phyloP scores from a whole-genome alignment of 2,797 vertebrate genomes.

The Poeciliopsis infans region DNA sequence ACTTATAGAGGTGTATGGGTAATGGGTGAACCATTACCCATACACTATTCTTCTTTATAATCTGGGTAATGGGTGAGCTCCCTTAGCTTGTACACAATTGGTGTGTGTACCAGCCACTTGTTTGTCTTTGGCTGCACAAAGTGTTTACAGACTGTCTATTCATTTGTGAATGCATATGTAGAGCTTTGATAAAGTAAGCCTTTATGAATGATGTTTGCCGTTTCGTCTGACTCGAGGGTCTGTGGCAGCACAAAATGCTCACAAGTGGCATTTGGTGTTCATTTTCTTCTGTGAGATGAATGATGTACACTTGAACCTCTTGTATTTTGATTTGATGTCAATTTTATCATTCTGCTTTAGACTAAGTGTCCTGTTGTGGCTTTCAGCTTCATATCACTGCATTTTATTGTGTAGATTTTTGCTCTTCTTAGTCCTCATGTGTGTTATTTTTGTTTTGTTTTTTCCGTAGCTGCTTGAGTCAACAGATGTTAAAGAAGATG shows the following conservation, averaged over 20 bases:
- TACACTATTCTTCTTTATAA: no score
- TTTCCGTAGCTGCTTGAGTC: conserved; percentile 90
- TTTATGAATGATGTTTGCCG: conserved; percentile 39
- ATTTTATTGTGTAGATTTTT: conserved; percentile 10
- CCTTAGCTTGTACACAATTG: background rate
- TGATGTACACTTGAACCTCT: conserved; percentile 39
- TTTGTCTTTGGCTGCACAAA: conserved; percentile 56
- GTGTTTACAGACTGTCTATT: conserved; percentile 18
- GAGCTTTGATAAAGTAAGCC: conserved; percentile 25
- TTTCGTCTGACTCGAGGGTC: conserved; percentile 46
- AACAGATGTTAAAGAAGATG: conserved; percentile 94
- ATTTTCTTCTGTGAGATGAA: conserved; percentile 32
- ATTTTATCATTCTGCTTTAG: conserved; percentile 27
- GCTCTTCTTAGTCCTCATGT: conserved; percentile 25
- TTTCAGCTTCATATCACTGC: background rate
- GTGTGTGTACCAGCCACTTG: conserved; percentile 59
- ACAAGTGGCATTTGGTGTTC: conserved; percentile 47
- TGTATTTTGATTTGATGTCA: conserved; percentile 19
- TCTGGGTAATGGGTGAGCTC: background rate
- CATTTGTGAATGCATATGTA: conserved; percentile 23
- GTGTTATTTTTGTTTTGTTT: conserved; percentile 45
- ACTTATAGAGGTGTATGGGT: background rate
- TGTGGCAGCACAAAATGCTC: conserved; percentile 67
- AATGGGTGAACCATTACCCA: background rate
- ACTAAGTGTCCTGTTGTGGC: conserved; percentile 10